Percentiles rank a stretch among this genome's conserved stretches.
phyloP scores from a whole-genome alignment of 1,140 invertebrate genomes.

The Caenorhabditis elegans region DNA sequence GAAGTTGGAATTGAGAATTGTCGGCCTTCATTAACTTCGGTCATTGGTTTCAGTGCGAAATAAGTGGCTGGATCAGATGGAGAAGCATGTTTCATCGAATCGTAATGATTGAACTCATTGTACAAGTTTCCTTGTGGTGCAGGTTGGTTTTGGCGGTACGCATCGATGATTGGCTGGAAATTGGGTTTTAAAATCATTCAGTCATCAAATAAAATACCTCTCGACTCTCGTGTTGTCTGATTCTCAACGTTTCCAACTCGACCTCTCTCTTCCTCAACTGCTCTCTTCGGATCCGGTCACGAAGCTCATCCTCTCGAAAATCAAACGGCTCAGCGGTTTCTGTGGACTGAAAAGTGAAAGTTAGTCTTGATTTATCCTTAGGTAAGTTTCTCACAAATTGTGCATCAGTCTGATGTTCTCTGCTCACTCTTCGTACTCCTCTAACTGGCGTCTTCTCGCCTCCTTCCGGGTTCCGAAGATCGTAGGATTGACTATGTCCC shows the following conservation, averaged over 20 bases:
- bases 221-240: not conserved
- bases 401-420: not conserved
- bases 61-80: not conserved
- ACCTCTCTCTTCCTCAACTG: not conserved
- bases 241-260: not conserved
- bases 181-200: not conserved
- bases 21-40: not conserved
- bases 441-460: not conserved
- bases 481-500: conserved; percentile 17
- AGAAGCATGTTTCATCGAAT: not conserved
- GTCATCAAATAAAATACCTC: not conserved
- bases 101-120: conserved; percentile 10
- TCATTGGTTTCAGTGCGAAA: not conserved
- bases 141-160: not conserved
- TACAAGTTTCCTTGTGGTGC: not conserved
- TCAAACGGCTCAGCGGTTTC: not conserved
- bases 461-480: not conserved
- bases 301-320: not conserved
- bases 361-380: not conserved
- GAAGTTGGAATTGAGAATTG: not conserved
- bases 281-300: not conserved
- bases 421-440: not conserved
- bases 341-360: not conserved
- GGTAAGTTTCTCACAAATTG: not conserved
- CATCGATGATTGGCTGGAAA: conserved; percentile 12